Evolutionary conservation across 2,113 vertebrate species (phyloP).

Genomic region (Solea senegalensis): DNA sequence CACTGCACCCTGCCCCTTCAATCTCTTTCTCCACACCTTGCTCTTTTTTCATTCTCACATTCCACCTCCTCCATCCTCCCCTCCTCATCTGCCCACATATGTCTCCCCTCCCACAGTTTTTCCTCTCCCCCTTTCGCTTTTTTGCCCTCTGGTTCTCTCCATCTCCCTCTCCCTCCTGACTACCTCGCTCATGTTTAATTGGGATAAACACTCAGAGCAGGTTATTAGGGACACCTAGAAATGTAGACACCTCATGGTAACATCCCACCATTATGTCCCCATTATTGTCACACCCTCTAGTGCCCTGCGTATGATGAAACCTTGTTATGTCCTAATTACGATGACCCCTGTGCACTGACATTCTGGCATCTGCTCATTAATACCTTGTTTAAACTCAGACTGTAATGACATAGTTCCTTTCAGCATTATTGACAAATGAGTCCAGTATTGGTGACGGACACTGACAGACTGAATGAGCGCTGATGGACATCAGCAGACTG

Average conservation of each 20-base stretch:
- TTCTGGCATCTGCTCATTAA: slow-evolving; percentile 55
- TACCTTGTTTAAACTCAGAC: slow-evolving; percentile 30
- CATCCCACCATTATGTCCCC: slow-evolving; percentile 51
- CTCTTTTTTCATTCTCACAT: slow-evolving; percentile 22
- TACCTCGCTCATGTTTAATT: slow-evolving; percentile 45
- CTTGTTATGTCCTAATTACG: slow-evolving; percentile 33
- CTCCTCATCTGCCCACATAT: slow-evolving; percentile 18
- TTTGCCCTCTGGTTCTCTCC: not conserved
- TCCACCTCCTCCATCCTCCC: not conserved
- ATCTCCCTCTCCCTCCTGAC: not conserved
- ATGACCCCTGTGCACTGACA: slow-evolving; percentile 49
- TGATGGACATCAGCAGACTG: not conserved
- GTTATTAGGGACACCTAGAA: slow-evolving; percentile 39
- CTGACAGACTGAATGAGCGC: not conserved
- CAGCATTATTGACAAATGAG: slow-evolving; percentile 4
- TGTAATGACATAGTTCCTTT: slow-evolving; percentile 11
- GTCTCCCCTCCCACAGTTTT: not conserved
- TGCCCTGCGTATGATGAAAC: slow-evolving; percentile 16
- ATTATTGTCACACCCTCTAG: slow-evolving; percentile 32
- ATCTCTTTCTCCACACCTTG: slow-evolving; percentile 51
- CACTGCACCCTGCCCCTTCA: slow-evolving; percentile 66
- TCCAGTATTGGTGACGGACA: not conserved
- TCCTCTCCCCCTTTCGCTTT: not conserved
- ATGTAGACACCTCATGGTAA: slow-evolving; percentile 43
- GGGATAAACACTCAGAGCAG: slow-evolving; percentile 56